A percentile compares a stretch with the other conserved stretches of the same genome.
Evolutionary conservation across 1,140 invertebrate genomes (phyloP).

Genomic region (Phthorimaea operculella): DNA sequence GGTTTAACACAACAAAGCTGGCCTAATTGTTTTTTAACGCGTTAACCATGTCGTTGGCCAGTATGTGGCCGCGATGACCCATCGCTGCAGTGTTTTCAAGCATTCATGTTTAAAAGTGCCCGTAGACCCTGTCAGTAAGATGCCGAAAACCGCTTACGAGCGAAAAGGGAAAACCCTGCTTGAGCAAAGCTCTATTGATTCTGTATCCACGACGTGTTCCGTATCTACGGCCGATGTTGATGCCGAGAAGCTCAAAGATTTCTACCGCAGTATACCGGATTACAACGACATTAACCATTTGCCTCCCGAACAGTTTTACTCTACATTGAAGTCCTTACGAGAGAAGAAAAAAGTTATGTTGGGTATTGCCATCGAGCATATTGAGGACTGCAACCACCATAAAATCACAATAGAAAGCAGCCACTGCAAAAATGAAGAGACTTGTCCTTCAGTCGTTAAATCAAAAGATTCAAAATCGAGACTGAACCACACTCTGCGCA

Average conservation of each 20-base stretch:
- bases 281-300: conserved; percentile 76
- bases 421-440: background rate
- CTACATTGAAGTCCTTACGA: conserved; percentile 71
- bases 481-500: conserved; percentile 6
- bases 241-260: conserved; percentile 71
- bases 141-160: conserved; percentile 74
- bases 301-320: conserved; percentile 75
- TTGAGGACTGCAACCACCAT: conserved; percentile 43
- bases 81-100: conserved; percentile 66
- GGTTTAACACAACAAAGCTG: background rate
- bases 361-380: conserved; percentile 63
- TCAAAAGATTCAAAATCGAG: background rate
- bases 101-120: conserved; percentile 75
- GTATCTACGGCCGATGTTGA: conserved; percentile 34
- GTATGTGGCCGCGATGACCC: conserved; percentile 35
- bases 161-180: conserved; percentile 56
- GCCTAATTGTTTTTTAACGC: conserved; percentile 1
- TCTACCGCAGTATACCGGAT: conserved; percentile 76
- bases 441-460: background rate
- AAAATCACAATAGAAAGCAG: background rate
- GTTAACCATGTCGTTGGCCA: background rate
- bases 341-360: conserved; percentile 72
- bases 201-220: conserved; percentile 33
- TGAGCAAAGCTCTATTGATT: conserved; percentile 48
- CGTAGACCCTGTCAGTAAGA: conserved; percentile 71